Conservation (phyloP, 2,797 vertebrate species). For the Anabas testudineus region DNA sequence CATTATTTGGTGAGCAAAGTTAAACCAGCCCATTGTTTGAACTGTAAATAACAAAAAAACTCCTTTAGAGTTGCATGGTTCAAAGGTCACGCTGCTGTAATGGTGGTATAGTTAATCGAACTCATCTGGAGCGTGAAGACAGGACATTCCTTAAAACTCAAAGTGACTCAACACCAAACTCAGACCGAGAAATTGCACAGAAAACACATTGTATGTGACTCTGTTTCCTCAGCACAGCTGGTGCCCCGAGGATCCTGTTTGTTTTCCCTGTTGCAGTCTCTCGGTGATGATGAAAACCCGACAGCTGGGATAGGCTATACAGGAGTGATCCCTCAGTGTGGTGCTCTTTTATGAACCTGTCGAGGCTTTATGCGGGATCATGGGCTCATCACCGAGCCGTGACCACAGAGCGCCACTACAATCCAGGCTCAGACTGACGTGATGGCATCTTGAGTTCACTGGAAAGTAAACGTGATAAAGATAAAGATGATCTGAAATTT, state of each 20-base stretch:
- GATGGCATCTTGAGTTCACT: slow-evolving; percentile 1
- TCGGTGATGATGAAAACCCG: slow-evolving; percentile 7
- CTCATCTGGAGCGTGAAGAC: slow-evolving; percentile 14
- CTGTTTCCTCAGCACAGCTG: background rate
- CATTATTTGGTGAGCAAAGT: background rate
- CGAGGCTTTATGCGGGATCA: slow-evolving; percentile 14
- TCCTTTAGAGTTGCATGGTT: background rate
- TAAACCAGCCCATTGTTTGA: background rate
- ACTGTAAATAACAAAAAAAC: background rate
- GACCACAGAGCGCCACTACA: background rate
- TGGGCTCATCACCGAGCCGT: slow-evolving; percentile 15
- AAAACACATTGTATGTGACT: background rate
- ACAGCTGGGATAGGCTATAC: slow-evolving; percentile 18
- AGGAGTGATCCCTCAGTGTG: background rate
- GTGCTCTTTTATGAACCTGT: background rate
- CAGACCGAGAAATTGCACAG: background rate
- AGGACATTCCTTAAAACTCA: background rate
- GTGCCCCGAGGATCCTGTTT: background rate
- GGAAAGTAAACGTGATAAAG: background rate
- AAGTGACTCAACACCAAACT: slow-evolving; percentile 1
- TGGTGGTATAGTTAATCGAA: slow-evolving; percentile 2
- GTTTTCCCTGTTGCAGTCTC: slow-evolving; percentile 8
- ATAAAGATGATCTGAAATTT: background rate
- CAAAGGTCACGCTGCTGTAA: background rate
- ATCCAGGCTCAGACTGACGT: background rate